Conservation (phyloP, 2,797 vertebrate genomes). For the Lycodopsis pacificus region DNA sequence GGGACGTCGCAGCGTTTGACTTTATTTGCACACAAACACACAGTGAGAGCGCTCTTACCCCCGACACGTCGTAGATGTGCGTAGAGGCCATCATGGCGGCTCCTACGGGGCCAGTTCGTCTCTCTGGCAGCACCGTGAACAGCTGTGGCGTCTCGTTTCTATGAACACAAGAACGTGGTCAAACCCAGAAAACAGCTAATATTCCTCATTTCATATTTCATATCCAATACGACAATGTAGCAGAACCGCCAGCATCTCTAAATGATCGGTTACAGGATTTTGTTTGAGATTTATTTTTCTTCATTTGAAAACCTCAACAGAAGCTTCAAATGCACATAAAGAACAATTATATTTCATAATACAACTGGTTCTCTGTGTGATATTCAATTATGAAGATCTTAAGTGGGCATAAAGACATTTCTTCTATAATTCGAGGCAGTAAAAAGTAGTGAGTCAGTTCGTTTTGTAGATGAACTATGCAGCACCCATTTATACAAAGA, state of each 20-base stretch:
- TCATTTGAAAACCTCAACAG: no score
- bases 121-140: slow-evolving; percentile 91
- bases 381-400: not conserved
- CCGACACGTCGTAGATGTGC: slow-evolving; percentile 93
- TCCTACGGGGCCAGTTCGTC: slow-evolving; percentile 88
- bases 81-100: slow-evolving; percentile 94
- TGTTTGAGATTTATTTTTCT: no score
- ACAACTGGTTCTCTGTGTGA: not conserved
- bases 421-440: not conserved
- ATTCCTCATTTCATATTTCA: not conserved
- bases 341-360: not conserved
- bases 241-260: not conserved
- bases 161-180: not conserved
- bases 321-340: no score
- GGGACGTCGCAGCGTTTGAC: accelerated
- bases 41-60: slow-evolving; percentile 71
- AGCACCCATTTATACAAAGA: not conserved
- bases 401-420: not conserved
- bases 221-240: not conserved
- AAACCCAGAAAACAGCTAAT: not conserved
- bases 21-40: no score
- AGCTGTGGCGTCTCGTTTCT: slow-evolving; percentile 94
- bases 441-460: not conserved
- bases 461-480: not conserved
- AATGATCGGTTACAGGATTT: not conserved